Conservation (phyloP, 2,797 vertebrate genomes). For the Tolypeutes matacus region DNA sequence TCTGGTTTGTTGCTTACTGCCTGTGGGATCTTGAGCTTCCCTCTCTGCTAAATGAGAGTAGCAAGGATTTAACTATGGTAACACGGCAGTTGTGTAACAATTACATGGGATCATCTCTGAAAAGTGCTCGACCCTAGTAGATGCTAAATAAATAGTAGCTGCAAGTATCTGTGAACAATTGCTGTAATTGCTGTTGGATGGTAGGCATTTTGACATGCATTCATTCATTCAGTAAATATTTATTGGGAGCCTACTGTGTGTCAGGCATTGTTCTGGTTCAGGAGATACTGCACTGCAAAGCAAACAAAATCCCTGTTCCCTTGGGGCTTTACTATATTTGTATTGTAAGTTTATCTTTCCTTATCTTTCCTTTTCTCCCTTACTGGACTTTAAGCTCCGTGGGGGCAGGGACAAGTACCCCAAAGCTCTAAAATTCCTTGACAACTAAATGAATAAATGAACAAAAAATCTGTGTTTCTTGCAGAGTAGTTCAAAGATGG, state of each 20-base stretch:
- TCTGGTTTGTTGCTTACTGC: neutral
- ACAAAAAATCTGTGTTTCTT: neutral
- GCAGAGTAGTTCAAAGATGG: neutral
- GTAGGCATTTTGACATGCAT: neutral
- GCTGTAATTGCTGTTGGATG: neutral
- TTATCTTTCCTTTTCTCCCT: neutral
- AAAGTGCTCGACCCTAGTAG: neutral
- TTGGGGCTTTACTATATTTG: neutral
- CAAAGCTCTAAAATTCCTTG: conserved; percentile 1
- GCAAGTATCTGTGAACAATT: neutral
- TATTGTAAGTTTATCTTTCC: neutral
- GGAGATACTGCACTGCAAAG: neutral
- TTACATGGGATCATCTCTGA: neutral
- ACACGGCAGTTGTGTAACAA: neutral
- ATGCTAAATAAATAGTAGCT: neutral
- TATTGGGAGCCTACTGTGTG: neutral
- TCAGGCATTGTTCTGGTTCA: neutral
- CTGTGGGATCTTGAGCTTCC: neutral
- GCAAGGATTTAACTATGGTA: neutral
- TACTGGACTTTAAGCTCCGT: conserved; percentile 7
- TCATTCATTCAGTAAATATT: neutral
- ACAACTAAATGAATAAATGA: neutral
- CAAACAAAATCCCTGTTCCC: neutral
- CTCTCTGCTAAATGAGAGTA: neutral
- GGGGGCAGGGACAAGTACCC: neutral